phyloP scores from a whole-genome alignment of 2,113 vertebrate genomes.

The Nansenia antarctica region DNA sequence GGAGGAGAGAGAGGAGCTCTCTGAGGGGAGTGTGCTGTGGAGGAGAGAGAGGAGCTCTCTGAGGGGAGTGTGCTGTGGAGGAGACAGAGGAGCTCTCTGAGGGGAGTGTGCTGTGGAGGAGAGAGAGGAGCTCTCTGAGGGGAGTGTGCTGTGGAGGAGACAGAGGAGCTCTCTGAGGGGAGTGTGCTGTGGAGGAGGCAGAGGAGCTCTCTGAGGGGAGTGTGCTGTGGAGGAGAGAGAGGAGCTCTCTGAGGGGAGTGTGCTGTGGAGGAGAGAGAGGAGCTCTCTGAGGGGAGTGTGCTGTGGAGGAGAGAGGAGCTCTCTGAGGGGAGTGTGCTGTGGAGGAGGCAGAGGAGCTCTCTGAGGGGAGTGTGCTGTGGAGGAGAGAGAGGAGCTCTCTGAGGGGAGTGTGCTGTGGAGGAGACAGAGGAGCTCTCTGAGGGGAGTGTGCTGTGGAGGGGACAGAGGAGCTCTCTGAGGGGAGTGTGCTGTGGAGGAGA shows the following conservation, averaged over 20 bases:
- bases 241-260: background rate
- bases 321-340: background rate
- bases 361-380: background rate
- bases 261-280: background rate
- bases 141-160: background rate
- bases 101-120: background rate
- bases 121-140: background rate
- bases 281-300: background rate
- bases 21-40: background rate
- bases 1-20: background rate
- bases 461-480: background rate
- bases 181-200: background rate
- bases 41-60: slow-evolving; percentile 2
- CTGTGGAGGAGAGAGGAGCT: slow-evolving; percentile 1
- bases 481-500: background rate
- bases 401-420: background rate
- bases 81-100: slow-evolving; percentile 1
- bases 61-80: background rate
- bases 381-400: slow-evolving; percentile 2
- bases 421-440: slow-evolving; percentile 1
- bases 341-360: slow-evolving; percentile 1
- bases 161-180: background rate
- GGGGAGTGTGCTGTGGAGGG: background rate
- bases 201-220: background rate
- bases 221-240: background rate